Evolutionary conservation across 64 coral and sea anemone species (phyloP), one percentile per base, ranked within the genome.

Genomic region (Anthopleura sola): DNA sequence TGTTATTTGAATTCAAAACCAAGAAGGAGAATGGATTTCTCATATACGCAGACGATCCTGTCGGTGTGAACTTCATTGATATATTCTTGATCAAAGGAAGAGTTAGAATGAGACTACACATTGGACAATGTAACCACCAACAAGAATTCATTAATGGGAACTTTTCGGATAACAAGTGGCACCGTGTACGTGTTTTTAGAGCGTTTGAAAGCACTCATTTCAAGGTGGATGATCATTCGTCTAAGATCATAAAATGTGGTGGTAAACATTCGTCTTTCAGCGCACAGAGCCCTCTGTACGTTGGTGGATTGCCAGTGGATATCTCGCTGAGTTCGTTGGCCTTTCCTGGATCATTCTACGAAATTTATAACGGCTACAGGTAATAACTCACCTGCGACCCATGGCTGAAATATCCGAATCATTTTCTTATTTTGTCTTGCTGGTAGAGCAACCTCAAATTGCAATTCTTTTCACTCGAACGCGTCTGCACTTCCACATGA

Each of bases 1-100:
- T 97, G 24, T 37, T 84, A 20, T 85, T 97, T 68, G 24, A 97
- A 23, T 97, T 97, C 49, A 97, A 87, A 79, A 93, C 94, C 28
- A 23, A 37, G 5, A 92, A 78, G 19, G 80, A 87, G 75, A 92
- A 93, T 23, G 86, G 86, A 5, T 92, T 97, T 33, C 56, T 97
- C 14, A 64, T 97, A 55, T 97, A 97, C 34, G 77, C 87, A 49
- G 94, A 97, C 33, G 94, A 97, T 57, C 85, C 50, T 24, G 87
- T 78, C 14, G 89, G 90, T 20, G 85, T 90, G 40, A 68, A 97
- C 76, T 92, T 87, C 57, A 90, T 97, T 79, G 91, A 92, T 49
- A 60, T 97, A 12, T 97, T 86, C 62, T 31, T 97, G 24, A 79
- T 83, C n/a, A 89, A 97, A 71, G 94, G 94, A 48, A 89, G 87